Evolutionary conservation across 2,888 invertebrate genomes (phyloP).

Genomic region (Chorisops tibialis): DNA sequence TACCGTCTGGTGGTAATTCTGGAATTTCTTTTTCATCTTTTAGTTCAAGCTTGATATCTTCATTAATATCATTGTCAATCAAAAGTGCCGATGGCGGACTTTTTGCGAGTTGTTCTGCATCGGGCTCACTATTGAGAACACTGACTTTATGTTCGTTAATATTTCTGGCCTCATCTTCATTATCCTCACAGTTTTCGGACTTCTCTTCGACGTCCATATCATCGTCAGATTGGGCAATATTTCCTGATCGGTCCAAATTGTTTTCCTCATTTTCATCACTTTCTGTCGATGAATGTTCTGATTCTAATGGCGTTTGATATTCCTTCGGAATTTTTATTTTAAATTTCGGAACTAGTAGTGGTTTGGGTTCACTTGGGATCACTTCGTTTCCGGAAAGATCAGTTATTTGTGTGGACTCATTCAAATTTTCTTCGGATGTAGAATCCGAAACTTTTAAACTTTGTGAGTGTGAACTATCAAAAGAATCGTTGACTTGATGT

Average conservation of each 20-base stretch:
- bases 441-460: not conserved
- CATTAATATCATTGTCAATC: constrained; percentile 40
- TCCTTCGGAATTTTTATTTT: constrained; percentile 66
- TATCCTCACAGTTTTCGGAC: not conserved
- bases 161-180: constrained; percentile 10
- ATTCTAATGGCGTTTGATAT: constrained; percentile 50
- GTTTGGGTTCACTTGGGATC: constrained; percentile 22
- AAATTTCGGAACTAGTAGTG: constrained; percentile 60
- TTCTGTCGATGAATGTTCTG: constrained; percentile 47
- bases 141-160: not conserved
- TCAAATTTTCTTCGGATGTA: not conserved
- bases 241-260: constrained; percentile 31
- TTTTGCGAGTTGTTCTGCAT: not conserved
- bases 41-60: constrained; percentile 45
- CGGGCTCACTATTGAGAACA: not conserved
- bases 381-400: constrained; percentile 15
- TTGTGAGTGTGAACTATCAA: constrained; percentile 5
- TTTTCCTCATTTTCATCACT: constrained; percentile 44
- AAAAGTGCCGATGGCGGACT: not conserved
- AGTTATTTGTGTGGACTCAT: not conserved
- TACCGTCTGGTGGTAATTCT: constrained; percentile 45
- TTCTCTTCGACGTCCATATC: constrained; percentile 38
- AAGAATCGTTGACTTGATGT: not conserved
- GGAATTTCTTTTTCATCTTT: constrained; percentile 9
- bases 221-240: constrained; percentile 10